These are phyloP conservation scores for Lerema accius DNA, from an alignment of 1,140 invertebrate genomes.

Conservation along the genomic window DNA sequence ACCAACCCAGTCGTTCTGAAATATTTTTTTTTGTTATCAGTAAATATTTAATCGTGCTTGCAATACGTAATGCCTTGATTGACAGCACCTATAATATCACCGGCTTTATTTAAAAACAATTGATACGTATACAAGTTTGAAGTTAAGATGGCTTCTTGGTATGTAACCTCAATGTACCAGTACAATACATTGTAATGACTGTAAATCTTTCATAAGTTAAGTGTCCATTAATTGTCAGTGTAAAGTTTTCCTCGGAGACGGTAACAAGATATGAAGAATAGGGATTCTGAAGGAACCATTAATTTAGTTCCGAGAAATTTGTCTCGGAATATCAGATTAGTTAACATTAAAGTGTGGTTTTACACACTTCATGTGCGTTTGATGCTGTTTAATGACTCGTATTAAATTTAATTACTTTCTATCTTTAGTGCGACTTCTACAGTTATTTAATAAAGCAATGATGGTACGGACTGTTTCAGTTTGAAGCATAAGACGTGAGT, in stretches of 20 bases:
- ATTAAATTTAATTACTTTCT: constrained; percentile 14
- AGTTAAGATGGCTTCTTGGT: constrained; percentile 22
- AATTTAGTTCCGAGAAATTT: constrained; percentile 29
- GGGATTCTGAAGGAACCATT: constrained; percentile 43
- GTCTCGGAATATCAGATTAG: constrained; percentile 7
- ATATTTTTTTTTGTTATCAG: too few relatives aligned
- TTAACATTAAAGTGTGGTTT: background rate
- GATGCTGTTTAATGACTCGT: background rate
- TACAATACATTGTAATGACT: constrained; percentile 29
- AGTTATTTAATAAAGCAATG: too few relatives aligned
- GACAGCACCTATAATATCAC: too few relatives aligned
- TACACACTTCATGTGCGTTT: background rate
- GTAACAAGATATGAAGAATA: constrained; percentile 54
- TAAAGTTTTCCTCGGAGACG: constrained; percentile 44
- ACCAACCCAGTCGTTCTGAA: too few relatives aligned
- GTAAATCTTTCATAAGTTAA: constrained; percentile 37
- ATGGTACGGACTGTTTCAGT: too few relatives aligned
- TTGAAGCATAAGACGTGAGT: too few relatives aligned
- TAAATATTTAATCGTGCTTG: too few relatives aligned
- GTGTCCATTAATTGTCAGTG: constrained; percentile 56
- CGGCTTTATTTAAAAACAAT: too few relatives aligned
- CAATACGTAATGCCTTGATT: too few relatives aligned
- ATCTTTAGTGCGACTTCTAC: too few relatives aligned
- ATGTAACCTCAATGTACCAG: constrained; percentile 7
- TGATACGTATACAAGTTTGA: constrained; percentile 2